Percentiles rank a stretch among this genome's conserved stretches.
Evolutionary conservation across 53 echinoderm and acorn worm species (phyloP).

Genomic region (Holothuria scabra): DNA sequence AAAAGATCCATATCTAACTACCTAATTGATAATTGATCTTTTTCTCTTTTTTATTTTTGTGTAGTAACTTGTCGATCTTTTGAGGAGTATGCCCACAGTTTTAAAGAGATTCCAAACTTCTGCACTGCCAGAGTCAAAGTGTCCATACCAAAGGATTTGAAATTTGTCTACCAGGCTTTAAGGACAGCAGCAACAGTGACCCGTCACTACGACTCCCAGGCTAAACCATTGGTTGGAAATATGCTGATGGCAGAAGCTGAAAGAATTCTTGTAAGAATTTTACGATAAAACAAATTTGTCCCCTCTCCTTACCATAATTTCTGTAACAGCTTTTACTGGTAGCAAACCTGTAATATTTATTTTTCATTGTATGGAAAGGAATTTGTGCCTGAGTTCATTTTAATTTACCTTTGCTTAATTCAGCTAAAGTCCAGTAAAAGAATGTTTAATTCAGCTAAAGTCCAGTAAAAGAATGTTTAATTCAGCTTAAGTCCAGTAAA

Average conservation of each 20-base stretch:
- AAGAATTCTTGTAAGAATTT: constrained; percentile 12
- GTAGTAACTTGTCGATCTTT: constrained; percentile 32
- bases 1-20: no score
- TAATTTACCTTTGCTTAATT: no score
- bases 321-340: no score
- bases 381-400: no score
- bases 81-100: constrained; percentile 35
- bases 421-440: no score
- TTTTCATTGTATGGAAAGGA: no score
- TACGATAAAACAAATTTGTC: neutral
- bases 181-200: constrained; percentile 21
- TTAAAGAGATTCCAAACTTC: constrained; percentile 23
- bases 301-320: no score
- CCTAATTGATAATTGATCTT: no score
- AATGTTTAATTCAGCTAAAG: no score
- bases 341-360: no score
- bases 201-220: neutral
- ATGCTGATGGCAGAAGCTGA: constrained; percentile 41
- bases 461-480: no score
- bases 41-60: neutral
- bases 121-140: constrained; percentile 21
- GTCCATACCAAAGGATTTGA: constrained; percentile 14
- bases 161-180: constrained; percentile 32
- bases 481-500: no score
- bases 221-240: neutral